A percentile compares a stretch with the other conserved stretches of the same genome.
These are phyloP conservation scores for Myathropa florea DNA, from an alignment of 2,888 invertebrate genomes.

Conservation along the genomic window DNA sequence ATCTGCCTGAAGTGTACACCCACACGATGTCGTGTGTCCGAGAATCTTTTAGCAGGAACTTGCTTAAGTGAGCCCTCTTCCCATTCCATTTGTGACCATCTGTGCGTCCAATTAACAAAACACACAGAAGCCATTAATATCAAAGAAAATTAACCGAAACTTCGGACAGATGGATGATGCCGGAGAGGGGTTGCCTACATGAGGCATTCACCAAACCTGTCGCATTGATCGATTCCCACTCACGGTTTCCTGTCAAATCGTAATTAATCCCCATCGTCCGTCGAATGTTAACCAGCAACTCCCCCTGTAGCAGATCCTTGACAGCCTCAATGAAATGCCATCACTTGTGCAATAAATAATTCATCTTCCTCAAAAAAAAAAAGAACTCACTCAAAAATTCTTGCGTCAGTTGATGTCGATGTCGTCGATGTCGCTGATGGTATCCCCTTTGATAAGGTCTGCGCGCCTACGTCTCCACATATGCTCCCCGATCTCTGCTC, in stretches of 20 bases:
- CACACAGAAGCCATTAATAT: slow-evolving; percentile 15
- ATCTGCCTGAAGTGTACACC: background rate
- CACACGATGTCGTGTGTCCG: background rate
- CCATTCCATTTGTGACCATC: background rate
- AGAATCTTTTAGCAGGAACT: too few relatives aligned
- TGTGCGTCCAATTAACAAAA: slow-evolving; percentile 5
- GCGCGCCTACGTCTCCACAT: background rate
- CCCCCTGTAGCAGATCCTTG: too few relatives aligned
- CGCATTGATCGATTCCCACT: slow-evolving; percentile 16
- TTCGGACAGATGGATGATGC: background rate
- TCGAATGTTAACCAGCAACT: too few relatives aligned
- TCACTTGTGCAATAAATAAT: slow-evolving; percentile 50
- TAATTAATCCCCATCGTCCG: background rate
- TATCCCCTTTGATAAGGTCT: background rate
- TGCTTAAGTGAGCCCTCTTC: background rate
- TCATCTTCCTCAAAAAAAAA: slow-evolving; percentile 24
- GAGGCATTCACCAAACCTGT: background rate
- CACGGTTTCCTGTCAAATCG: too few relatives aligned
- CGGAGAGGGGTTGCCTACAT: too few relatives aligned
- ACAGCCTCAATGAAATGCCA: slow-evolving; percentile 35
- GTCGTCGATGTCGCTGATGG: too few relatives aligned
- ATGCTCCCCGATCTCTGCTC: background rate
- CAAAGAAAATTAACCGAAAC: slow-evolving; percentile 5
- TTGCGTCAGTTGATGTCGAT: slow-evolving; percentile 18
- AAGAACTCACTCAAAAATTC: slow-evolving; percentile 4